These are phyloP conservation scores for Helicorthomorpha holstii DNA, from an alignment of 1,140 invertebrate genomes.

Conservation along the genomic window DNA sequence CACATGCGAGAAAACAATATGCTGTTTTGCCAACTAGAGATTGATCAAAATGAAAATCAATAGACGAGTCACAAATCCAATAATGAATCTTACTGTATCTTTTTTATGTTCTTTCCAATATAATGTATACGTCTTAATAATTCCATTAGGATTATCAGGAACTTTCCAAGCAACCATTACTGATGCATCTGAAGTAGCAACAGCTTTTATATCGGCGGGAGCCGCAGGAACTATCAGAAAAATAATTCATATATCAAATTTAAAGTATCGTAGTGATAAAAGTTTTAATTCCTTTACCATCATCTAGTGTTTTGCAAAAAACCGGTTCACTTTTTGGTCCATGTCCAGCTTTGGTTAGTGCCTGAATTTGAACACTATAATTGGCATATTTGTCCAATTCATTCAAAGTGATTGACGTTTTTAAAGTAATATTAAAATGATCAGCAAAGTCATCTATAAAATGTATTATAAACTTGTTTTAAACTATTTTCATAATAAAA, in stretches of 20 bases:
- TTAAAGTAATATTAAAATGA: no score
- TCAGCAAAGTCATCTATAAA: no score
- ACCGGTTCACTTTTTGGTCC: neutral
- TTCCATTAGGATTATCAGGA: slow-evolving; percentile 53
- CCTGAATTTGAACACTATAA: neutral
- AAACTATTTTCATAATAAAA: no score
- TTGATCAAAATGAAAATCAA: no score
- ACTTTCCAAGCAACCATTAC: slow-evolving; percentile 62
- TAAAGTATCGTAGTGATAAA: neutral
- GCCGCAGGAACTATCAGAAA: no score
- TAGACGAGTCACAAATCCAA: no score
- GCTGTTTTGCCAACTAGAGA: neutral
- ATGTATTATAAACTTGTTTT: no score
- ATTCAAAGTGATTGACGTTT: neutral
- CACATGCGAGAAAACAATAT: neutral
- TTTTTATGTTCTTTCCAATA: slow-evolving; percentile 35
- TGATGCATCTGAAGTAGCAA: slow-evolving; percentile 50
- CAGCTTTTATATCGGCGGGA: slow-evolving; percentile 62
- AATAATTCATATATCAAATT: neutral
- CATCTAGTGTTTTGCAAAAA: no score
- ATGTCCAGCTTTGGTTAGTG: neutral
- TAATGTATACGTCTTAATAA: slow-evolving; percentile 59
- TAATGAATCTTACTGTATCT: no score
- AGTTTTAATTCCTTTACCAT: neutral
- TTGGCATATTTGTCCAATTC: neutral